These are phyloP conservation scores for Glomeris maerens DNA, from an alignment of 1,140 invertebrate species.

Conservation along the genomic window DNA sequence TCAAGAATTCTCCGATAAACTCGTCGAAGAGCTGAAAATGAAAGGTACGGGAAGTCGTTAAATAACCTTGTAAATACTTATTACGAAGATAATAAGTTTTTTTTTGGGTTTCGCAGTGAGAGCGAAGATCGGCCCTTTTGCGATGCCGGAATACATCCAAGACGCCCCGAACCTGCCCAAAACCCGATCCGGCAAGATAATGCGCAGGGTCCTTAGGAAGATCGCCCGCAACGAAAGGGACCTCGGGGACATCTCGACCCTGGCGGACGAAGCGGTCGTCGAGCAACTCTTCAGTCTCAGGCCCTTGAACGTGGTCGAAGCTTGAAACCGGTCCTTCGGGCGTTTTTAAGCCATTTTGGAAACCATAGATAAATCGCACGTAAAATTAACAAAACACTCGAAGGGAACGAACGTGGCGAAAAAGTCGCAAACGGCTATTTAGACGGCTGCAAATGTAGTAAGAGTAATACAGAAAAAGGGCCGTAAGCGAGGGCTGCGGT, in stretches of 20 bases:
- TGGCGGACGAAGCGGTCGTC: constrained; percentile 41
- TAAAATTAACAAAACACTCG: too few relatives aligned
- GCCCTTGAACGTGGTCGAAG: too few relatives aligned
- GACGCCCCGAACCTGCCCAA: constrained; percentile 84
- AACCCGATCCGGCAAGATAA: constrained; percentile 95
- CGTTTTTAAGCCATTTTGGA: too few relatives aligned
- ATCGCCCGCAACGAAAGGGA: constrained; percentile 74
- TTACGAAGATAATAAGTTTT: constrained; percentile 2
- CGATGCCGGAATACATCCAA: constrained; percentile 86
- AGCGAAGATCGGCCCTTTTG: constrained; percentile 88
- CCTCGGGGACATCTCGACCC: constrained; percentile 80
- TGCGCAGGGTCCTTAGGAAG: constrained; percentile 85
- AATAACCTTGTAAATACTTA: background rate
- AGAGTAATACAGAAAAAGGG: too few relatives aligned
- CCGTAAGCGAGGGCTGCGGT: too few relatives aligned
- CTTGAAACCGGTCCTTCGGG: too few relatives aligned
- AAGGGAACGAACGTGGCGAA: too few relatives aligned
- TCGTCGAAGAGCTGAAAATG: constrained; percentile 59
- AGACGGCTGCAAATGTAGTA: too few relatives aligned
- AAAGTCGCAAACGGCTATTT: too few relatives aligned
- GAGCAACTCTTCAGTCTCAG: constrained; percentile 25
- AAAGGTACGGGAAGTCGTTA: constrained; percentile 37
- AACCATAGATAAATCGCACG: too few relatives aligned
- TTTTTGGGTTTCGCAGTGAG: constrained; percentile 46
- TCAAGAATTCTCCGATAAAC: constrained; percentile 45